These are phyloP conservation scores for Saccopteryx leptura DNA, from an alignment of 2,113 vertebrate species.

Conservation along the genomic window DNA sequence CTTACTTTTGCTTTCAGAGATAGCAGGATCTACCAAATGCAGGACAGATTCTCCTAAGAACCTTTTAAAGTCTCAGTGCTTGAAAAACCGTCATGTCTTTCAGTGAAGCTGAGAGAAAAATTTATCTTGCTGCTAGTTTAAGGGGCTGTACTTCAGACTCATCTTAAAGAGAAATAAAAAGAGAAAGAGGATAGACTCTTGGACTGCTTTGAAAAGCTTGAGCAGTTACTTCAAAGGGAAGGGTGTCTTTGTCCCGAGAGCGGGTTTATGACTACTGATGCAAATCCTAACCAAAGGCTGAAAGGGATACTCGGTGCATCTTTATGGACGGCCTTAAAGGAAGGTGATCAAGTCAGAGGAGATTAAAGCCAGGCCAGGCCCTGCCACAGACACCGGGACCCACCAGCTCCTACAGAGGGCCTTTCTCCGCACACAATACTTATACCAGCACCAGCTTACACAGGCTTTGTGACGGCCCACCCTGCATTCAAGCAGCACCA, in stretches of 20 bases:
- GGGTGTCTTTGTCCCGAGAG: slow-evolving; percentile 88
- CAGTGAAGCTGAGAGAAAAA: slow-evolving; percentile 86
- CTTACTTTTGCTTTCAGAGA: slow-evolving; percentile 82
- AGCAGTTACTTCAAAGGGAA: slow-evolving; percentile 89
- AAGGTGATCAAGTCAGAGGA: slow-evolving; percentile 89
- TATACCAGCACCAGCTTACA: slow-evolving; percentile 26
- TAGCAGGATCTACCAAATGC: slow-evolving; percentile 85
- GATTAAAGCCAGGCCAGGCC: slow-evolving; percentile 87
- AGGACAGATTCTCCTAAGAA: slow-evolving; percentile 88
- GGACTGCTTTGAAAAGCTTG: slow-evolving; percentile 88
- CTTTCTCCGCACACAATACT: slow-evolving; percentile 70
- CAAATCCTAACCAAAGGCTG: slow-evolving; percentile 87
- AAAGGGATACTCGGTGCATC: slow-evolving; percentile 86
- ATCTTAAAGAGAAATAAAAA: slow-evolving; percentile 72
- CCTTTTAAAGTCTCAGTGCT: slow-evolving; percentile 87
- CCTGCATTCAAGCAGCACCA: slow-evolving; percentile 47
- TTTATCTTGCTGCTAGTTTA: slow-evolving; percentile 89
- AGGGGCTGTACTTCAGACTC: slow-evolving; percentile 87
- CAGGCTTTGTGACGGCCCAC: background rate
- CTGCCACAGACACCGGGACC: slow-evolving; percentile 70
- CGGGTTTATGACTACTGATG: slow-evolving; percentile 90
- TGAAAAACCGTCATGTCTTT: slow-evolving; percentile 89
- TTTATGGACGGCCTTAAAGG: slow-evolving; percentile 87
- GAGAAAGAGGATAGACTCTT: slow-evolving; percentile 82
- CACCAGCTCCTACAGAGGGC: slow-evolving; percentile 75